These are phyloP conservation scores for Labeo calbasu DNA, from an alignment of 2,797 vertebrate species.

Conservation along the genomic window DNA sequence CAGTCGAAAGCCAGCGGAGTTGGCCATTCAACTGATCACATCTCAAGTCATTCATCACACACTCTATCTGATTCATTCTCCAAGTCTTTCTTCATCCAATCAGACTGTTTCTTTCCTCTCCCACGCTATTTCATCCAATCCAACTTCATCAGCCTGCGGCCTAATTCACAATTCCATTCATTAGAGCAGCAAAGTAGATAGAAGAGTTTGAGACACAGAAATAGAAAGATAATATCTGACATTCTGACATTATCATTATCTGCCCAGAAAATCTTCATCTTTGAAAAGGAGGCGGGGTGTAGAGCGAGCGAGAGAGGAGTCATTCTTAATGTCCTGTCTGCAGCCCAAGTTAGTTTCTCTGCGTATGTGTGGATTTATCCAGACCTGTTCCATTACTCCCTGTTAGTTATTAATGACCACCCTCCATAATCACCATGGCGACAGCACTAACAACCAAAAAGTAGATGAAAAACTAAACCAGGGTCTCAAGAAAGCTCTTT, in stretches of 20 bases:
- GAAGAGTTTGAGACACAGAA: slow-evolving; percentile 42
- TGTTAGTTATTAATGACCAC: slow-evolving; percentile 49
- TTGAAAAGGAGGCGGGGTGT: not conserved
- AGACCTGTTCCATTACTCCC: slow-evolving; percentile 33
- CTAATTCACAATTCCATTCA: slow-evolving; percentile 47
- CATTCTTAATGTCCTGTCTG: slow-evolving; percentile 32
- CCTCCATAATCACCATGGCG: slow-evolving; percentile 17
- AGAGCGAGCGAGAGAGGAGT: not conserved
- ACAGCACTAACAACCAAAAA: slow-evolving; percentile 20
- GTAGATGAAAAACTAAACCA: not conserved
- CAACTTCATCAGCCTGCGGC: slow-evolving; percentile 10
- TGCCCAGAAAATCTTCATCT: slow-evolving; percentile 30
- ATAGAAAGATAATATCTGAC: slow-evolving; percentile 44
- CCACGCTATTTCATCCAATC: slow-evolving; percentile 21
- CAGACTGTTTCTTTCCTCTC: not conserved
- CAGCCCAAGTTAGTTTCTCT: slow-evolving; percentile 18
- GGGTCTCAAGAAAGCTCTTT: not conserved
- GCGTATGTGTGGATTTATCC: slow-evolving; percentile 9
- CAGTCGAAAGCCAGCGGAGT: not conserved
- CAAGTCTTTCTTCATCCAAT: slow-evolving; percentile 11
- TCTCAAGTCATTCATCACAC: slow-evolving; percentile 32
- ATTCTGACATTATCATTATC: slow-evolving; percentile 54
- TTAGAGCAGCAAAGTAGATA: slow-evolving; percentile 39
- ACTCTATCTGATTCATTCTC: slow-evolving; percentile 17
- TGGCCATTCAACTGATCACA: slow-evolving; percentile 5